A percentile compares a stretch with the other conserved stretches of the same genome.
These are phyloP conservation scores for Pardosa pseudoannulata DNA, from an alignment of 2,888 invertebrate species.

Conservation along the genomic window DNA sequence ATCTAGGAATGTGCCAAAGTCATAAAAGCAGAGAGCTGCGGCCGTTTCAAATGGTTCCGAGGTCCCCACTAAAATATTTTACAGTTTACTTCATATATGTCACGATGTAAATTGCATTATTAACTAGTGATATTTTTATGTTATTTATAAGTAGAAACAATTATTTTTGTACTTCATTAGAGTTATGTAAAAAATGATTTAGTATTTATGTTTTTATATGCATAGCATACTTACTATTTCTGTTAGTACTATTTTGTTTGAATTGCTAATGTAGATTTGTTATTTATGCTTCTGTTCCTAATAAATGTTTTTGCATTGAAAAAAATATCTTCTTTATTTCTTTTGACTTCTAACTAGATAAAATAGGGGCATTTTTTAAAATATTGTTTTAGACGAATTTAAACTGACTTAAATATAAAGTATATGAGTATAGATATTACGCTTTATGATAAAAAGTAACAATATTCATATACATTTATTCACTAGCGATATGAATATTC, in stretches of 20 bases:
- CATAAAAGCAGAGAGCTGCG: slow-evolving; percentile 46
- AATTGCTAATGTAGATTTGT: not conserved
- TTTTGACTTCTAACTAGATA: no score
- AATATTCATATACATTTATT: no score
- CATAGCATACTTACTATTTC: not conserved
- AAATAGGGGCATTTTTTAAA: no score
- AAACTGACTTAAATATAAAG: no score
- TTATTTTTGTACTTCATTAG: not conserved
- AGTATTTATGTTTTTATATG: not conserved
- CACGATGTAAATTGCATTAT: no score
- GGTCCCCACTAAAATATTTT: not conserved
- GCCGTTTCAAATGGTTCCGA: slow-evolving; percentile 25
- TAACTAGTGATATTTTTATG: not conserved
- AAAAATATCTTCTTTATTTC: no score
- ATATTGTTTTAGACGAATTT: no score
- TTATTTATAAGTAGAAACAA: not conserved
- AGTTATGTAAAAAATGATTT: not conserved
- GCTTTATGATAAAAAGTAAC: no score
- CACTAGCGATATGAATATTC: no score
- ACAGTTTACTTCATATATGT: no score
- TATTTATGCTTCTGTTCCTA: slow-evolving; percentile 1
- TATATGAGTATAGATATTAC: no score
- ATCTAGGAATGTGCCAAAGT: slow-evolving; percentile 50
- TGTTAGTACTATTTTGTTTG: not conserved
- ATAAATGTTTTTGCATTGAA: not conserved